These are phyloP conservation scores for Neuroterus valhalla DNA, from an alignment of 1,140 invertebrate genomes.

Conservation along the genomic window DNA sequence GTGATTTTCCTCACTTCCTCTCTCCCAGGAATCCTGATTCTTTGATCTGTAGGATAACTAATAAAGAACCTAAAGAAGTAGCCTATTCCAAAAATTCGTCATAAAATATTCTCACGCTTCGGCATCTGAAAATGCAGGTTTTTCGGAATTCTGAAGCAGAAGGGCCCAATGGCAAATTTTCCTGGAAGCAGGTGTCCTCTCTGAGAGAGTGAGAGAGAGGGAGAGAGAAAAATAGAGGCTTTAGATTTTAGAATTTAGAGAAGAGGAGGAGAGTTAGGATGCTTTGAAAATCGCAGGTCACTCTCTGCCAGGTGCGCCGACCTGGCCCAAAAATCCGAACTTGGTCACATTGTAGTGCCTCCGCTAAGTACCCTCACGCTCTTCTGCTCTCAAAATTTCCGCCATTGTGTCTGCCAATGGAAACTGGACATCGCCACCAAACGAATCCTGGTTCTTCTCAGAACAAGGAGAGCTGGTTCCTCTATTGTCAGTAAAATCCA, in stretches of 20 bases:
- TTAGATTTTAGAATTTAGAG: constrained; percentile 13
- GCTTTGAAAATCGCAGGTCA: constrained; percentile 51
- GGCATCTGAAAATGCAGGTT: neutral
- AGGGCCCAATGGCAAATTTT: constrained; percentile 26
- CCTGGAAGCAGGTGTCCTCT: constrained; percentile 43
- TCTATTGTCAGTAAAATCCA: constrained; percentile 44
- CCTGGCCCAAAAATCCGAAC: constrained; percentile 57
- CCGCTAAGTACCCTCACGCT: constrained; percentile 52
- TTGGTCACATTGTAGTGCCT: constrained; percentile 65
- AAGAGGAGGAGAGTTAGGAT: neutral
- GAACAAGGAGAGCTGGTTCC: constrained; percentile 46
- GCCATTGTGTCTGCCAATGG: constrained; percentile 49
- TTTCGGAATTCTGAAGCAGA: neutral
- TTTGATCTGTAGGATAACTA: too few relatives aligned
- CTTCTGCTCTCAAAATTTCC: constrained; percentile 31
- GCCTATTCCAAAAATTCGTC: neutral
- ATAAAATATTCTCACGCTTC: constrained; percentile 25
- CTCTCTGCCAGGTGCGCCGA: constrained; percentile 55
- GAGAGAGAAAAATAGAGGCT: neutral
- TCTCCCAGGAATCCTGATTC: too few relatives aligned
- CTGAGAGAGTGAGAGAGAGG: neutral
- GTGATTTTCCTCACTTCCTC: too few relatives aligned
- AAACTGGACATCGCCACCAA: constrained; percentile 44
- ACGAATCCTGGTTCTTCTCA: constrained; percentile 37
- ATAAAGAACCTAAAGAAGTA: neutral